These are phyloP conservation scores for Pogonus chalceus DNA, from an alignment of 1,140 invertebrate species.

Conservation along the genomic window DNA sequence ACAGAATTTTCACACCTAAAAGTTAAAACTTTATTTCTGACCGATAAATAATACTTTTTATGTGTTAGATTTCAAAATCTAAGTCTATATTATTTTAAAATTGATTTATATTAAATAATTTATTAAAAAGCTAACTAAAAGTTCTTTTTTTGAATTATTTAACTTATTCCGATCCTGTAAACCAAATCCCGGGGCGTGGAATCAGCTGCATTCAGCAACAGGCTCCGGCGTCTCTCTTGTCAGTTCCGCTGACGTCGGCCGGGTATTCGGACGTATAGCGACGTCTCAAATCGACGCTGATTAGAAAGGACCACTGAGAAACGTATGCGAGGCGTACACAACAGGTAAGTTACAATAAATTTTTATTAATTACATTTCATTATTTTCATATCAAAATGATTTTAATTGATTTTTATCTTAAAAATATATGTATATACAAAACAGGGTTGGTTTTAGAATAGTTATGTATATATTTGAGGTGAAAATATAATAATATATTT, in stretches of 20 bases:
- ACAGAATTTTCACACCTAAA: no score
- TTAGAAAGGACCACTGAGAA: neutral
- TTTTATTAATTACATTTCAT: neutral
- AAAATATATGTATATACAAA: neutral
- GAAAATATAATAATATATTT: no score
- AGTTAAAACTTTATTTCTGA: no score
- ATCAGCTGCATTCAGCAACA: neutral
- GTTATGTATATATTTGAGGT: no score
- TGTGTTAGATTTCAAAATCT: no score
- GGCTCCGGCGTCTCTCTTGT: neutral
- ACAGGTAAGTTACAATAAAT: constrained; percentile 1
- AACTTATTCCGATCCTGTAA: neutral
- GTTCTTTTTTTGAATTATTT: no score
- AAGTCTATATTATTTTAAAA: no score
- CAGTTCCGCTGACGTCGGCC: neutral
- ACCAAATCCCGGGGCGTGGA: neutral
- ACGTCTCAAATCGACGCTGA: neutral
- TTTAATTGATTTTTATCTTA: neutral
- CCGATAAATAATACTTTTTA: no score
- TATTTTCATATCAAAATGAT: neutral
- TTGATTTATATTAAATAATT: no score
- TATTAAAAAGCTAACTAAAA: no score
- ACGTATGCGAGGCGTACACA: neutral
- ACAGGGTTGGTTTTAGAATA: neutral
- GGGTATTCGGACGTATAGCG: neutral